These are phyloP conservation scores for Polymixis flavicincta DNA, from an alignment of 2,888 invertebrate genomes.

Conservation along the genomic window DNA sequence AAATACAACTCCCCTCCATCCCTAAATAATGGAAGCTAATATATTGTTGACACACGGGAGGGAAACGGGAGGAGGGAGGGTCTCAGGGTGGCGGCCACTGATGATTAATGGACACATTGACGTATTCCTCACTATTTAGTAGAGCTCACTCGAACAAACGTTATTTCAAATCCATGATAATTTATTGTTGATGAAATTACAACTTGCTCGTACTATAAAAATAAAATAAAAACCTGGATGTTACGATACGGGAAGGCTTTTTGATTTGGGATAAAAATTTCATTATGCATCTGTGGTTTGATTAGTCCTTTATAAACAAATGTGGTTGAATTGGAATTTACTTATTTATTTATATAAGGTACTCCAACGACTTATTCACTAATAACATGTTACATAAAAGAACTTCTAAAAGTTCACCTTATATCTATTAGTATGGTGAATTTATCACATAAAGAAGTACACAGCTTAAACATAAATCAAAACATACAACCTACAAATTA, in stretches of 20 bases:
- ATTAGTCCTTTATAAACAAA: conserved; percentile 5
- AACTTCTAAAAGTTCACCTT: too few relatives aligned
- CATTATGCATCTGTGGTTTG: neutral
- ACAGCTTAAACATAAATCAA: too few relatives aligned
- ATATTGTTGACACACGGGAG: conserved; percentile 81
- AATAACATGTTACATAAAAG: too few relatives aligned
- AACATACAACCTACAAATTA: too few relatives aligned
- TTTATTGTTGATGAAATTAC: conserved; percentile 43
- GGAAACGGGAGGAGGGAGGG: conserved; percentile 64
- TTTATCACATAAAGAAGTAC: too few relatives aligned
- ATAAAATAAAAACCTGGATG: too few relatives aligned
- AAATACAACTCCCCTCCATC: conserved; percentile 69
- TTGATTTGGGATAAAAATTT: conserved; percentile 3
- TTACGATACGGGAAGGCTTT: neutral
- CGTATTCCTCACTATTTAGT: conserved; percentile 80
- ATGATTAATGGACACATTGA: conserved; percentile 86
- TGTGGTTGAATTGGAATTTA: conserved; percentile 1
- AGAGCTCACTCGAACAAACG: conserved; percentile 64
- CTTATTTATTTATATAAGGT: too few relatives aligned
- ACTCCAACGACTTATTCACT: too few relatives aligned
- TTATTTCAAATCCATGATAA: conserved; percentile 67
- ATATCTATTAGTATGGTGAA: too few relatives aligned
- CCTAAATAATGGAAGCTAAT: conserved; percentile 82
- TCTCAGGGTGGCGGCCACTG: conserved; percentile 65
- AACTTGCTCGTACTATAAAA: conserved; percentile 9